Conservation (phyloP, 2,113 vertebrate genomes). For the Ibidorhyncha struthersii region DNA sequence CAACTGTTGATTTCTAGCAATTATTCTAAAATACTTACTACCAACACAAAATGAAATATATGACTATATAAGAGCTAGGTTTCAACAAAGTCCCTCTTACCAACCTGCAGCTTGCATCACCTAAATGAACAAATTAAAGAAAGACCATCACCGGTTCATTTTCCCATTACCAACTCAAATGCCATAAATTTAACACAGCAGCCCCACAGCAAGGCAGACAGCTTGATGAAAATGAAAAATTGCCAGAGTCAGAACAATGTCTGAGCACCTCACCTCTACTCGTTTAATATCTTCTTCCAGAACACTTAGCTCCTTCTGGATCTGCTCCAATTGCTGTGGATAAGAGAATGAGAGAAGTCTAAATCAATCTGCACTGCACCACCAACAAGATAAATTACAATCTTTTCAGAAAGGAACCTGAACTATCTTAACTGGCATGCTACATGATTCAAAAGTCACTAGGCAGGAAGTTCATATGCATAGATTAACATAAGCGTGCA, state of each 20-base stretch:
- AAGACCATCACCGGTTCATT: constrained; percentile 53
- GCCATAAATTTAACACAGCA: constrained; percentile 51
- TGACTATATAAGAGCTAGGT: not conserved
- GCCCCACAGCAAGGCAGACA: constrained; percentile 51
- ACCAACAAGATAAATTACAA: constrained; percentile 10
- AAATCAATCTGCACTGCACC: constrained; percentile 58
- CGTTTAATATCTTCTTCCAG: constrained; percentile 98
- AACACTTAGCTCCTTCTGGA: constrained; percentile 97
- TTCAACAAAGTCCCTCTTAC: not conserved
- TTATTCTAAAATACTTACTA: not conserved
- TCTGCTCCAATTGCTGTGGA: constrained; percentile 95
- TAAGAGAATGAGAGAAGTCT: constrained; percentile 53
- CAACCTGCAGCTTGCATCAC: constrained; percentile 1
- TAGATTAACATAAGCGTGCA: not conserved
- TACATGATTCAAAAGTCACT: not conserved
- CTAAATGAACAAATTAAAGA: constrained; percentile 36
- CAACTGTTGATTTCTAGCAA: not conserved
- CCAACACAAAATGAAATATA: not conserved
- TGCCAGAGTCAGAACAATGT: constrained; percentile 46
- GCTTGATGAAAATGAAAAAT: constrained; percentile 60
- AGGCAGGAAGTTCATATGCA: not conserved
- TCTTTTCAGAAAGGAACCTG: not conserved
- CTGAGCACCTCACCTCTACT: constrained; percentile 87
- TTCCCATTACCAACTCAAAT: constrained; percentile 42
- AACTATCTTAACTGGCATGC: not conserved